phyloP scores from a whole-genome alignment of 1,140 invertebrate species.

The Formica selysi region DNA sequence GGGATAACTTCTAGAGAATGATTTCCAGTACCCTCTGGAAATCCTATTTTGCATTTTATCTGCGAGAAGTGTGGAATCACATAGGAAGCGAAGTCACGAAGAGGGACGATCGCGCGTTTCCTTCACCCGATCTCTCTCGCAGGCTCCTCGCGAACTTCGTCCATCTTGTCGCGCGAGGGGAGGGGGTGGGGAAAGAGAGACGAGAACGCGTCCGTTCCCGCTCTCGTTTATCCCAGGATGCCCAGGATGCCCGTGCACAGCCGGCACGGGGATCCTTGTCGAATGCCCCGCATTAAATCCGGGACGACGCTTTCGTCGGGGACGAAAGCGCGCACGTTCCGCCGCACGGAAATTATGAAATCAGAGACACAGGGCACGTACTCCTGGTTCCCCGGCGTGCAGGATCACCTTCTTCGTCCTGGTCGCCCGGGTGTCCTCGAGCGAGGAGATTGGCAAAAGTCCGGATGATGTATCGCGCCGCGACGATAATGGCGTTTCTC shows the following conservation, averaged over 20 bases:
- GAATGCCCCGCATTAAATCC: slow-evolving; percentile 65
- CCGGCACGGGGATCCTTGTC: slow-evolving; percentile 44
- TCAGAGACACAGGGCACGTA: slow-evolving; percentile 82
- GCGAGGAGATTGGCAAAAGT: slow-evolving; percentile 75
- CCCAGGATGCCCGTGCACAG: slow-evolving; percentile 26
- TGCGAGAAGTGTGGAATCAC: slow-evolving; percentile 18
- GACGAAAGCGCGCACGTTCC: slow-evolving; percentile 71
- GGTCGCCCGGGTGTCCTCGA: slow-evolving; percentile 57
- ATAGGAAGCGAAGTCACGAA: slow-evolving; percentile 59
- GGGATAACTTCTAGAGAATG: slow-evolving; percentile 27
- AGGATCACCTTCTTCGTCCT: slow-evolving; percentile 62
- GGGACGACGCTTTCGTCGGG: slow-evolving; percentile 19
- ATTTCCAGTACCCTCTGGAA: background rate
- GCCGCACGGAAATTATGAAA: slow-evolving; percentile 82
- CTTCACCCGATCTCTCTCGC: slow-evolving; percentile 21
- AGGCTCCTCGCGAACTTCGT: slow-evolving; percentile 58
- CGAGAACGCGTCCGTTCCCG: background rate
- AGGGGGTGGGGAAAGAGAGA: too few species aligned
- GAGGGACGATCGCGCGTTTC: slow-evolving; percentile 52
- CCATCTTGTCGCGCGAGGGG: slow-evolving; percentile 48
- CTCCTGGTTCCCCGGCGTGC: slow-evolving; percentile 59
- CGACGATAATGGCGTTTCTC: slow-evolving; percentile 68
- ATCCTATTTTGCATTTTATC: slow-evolving; percentile 56
- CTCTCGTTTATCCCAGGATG: slow-evolving; percentile 61
- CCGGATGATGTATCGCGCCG: slow-evolving; percentile 75